These are phyloP conservation scores for Tupaia tana DNA, from an alignment of 2,113 vertebrate genomes.

Conservation along the genomic window DNA sequence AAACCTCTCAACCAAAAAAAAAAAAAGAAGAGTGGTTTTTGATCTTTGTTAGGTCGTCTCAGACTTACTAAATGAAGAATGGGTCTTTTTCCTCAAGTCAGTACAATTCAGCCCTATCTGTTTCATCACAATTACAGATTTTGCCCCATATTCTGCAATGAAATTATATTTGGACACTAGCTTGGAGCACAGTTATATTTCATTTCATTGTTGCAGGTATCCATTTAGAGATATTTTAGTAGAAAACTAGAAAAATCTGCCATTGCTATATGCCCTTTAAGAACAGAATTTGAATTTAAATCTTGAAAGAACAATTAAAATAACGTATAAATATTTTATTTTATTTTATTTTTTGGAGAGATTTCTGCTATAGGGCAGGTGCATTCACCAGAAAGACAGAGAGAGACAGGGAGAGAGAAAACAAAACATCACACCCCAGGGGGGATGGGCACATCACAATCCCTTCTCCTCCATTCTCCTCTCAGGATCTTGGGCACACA, in stretches of 20 bases:
- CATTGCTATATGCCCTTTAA: not conserved
- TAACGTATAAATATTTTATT: constrained; percentile 8
- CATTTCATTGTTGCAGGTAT: not conserved
- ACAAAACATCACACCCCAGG: too few species aligned
- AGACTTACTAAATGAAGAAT: not conserved
- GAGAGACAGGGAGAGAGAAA: too few species aligned
- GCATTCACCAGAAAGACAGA: too few species aligned
- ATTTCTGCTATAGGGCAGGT: too few species aligned
- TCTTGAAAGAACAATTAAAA: not conserved
- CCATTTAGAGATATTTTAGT: constrained; percentile 2
- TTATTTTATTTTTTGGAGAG: too few species aligned
- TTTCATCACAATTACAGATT: not conserved
- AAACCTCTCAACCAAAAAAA: too few species aligned
- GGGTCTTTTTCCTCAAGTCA: not conserved
- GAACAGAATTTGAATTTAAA: not conserved
- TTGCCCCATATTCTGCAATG: not conserved
- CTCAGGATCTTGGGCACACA: too few species aligned
- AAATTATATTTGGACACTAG: not conserved
- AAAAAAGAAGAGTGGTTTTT: not conserved
- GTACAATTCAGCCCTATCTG: not conserved
- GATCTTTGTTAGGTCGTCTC: not conserved
- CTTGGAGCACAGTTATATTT: not conserved
- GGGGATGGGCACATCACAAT: too few species aligned
- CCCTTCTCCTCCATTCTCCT: too few species aligned
- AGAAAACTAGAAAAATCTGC: not conserved